Evolutionary conservation across 2,113 vertebrate species (phyloP), one percentile per base, ranked within the genome.

Genomic region (Oryzias celebensis): DNA sequence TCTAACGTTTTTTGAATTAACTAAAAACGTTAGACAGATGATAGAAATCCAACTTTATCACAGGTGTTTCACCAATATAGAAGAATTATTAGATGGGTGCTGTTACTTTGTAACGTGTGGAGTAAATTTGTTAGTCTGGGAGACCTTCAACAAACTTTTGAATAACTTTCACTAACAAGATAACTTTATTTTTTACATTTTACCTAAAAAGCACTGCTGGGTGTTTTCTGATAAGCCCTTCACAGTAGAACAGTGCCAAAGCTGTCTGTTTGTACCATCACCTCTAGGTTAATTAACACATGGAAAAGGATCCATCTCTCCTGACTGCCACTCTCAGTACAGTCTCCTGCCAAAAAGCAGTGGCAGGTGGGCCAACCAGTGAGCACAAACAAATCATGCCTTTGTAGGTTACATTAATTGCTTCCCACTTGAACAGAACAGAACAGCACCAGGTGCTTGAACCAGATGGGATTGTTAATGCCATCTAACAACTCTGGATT

Each of bases 241-340:
- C 28, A 5, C 65, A 8, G 41, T 43, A 52, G 63, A 72, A 51
- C 1, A 1, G 23, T 72, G 71, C 80, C 69, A 78, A 65, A 64
- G 83, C 59, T n/a, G 51, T 50, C 72, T 71, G 70, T 77, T 75
- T 84, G 59, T 83, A 49, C 56, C 31, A 24, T 73, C 80, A 80
- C 73, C 80, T 80, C 62, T 73, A 57, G 71, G 82, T 88, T 88
- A 81, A 86, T 84, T 86, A 85, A 87, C 84, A 84, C 82, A 73
- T 57, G 73, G 55, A 73, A 42, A 67, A 52, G 54, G 68, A 78
- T 62, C 74, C 74, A 75, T 80, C 62, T 85, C 77, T 68, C 71
- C 64, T n/a, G 61, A 77, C 75, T 67, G 77, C 67, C 52, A 76
- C 72, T 78, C 80, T 86, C 77, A 20, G 75, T 74, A 48, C 43